Evolutionary conservation across 2,113 vertebrate genomes (phyloP), one percentile per base, ranked within the genome.

Genomic region (Hylia prasina): DNA sequence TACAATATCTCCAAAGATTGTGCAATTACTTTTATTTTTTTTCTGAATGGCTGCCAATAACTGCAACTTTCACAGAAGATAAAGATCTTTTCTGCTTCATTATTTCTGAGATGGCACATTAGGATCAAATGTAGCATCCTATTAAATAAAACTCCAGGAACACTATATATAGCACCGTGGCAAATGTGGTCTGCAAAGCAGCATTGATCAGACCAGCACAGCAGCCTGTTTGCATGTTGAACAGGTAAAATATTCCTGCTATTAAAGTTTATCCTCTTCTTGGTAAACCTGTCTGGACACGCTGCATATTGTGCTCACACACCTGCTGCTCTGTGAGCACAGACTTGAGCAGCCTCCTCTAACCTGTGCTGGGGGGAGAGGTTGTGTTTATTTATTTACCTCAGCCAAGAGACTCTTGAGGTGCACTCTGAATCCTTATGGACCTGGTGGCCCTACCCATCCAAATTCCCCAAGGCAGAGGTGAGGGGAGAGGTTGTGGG

Each of bases 81-180:
- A 96, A 97, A 98, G 94, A 97, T 97, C 97, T 97, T 96, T 97
- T 97, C 94, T 96, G 97, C 97, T 98, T 98, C 97, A 98, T 98
- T 97, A 97, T 97, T 97, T 96, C 93, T 97, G 96, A 96, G 95
- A 97, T 97, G 97, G 95, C 95, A 96, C 96, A 97, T 98, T 97
- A 97, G 94, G 91, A 98, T 96, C 97, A 97, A 97, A 98, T 97
- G 96, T 96, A 97, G 90, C 88, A 2, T 97, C 96, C 97, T 96
- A 97, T 98, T 98, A 97, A 97, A 97, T 97, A 96, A 97, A 97
- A 97, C 96, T 96, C 95, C 92, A 94, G 94, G 82, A 97, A 97
- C 66, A 90, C 95, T 97, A 96, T 96, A 97, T 97, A 97, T 97
- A 97, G 95, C 90, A 97, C 93, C 94, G 10, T 94, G 90, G 93